Conservation (phyloP, 2,888 invertebrate species). For the Steinernema carpocapsae region DNA sequence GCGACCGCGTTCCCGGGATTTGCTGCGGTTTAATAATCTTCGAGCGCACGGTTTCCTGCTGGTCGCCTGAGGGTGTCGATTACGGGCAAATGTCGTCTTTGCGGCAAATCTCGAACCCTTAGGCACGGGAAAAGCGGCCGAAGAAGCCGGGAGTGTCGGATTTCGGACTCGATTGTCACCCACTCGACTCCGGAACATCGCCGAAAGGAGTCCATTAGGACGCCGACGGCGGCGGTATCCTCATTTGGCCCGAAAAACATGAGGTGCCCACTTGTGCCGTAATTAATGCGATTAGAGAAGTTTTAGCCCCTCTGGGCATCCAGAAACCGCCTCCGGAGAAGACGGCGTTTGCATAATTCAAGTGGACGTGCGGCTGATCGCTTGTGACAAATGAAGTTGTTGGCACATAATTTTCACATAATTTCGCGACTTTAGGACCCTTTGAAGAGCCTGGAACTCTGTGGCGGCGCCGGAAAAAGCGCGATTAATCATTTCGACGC, state of each 20-base stretch:
- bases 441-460: background rate
- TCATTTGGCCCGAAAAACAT: background rate
- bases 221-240: background rate
- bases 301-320: background rate
- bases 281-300: slow-evolving; percentile 28
- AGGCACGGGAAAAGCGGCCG: background rate
- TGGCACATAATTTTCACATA: background rate
- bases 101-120: background rate
- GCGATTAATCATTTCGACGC: slow-evolving; percentile 31
- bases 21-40: slow-evolving; percentile 32
- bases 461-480: background rate
- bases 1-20: background rate
- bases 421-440: slow-evolving; percentile 21
- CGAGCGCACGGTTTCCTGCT: slow-evolving; percentile 14
- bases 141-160: background rate
- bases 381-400: background rate
- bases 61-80: slow-evolving; percentile 26
- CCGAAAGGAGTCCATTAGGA: slow-evolving; percentile 25
- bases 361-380: slow-evolving; percentile 20
- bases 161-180: slow-evolving; percentile 3
- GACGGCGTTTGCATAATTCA: background rate
- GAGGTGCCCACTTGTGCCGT: slow-evolving; percentile 8
- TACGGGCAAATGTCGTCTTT: slow-evolving; percentile 25
- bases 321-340: background rate
- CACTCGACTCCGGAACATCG: slow-evolving; percentile 1